phyloP scores from a whole-genome alignment of 2,797 vertebrate species.

The Rhynchotus rufescens region DNA sequence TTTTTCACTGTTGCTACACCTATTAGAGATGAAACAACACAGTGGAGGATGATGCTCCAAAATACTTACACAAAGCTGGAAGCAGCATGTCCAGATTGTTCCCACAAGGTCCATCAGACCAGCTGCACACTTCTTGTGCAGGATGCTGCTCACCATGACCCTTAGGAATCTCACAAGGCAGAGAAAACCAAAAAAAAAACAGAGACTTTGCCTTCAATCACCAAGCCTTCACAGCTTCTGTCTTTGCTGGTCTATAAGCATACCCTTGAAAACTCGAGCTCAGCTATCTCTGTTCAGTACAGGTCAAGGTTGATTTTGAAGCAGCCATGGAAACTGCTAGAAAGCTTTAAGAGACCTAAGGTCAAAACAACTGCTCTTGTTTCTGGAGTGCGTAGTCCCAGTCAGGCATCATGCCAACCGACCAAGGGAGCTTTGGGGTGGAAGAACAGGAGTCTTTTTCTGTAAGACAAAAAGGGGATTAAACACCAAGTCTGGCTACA shows the following conservation, averaged over 20 bases:
- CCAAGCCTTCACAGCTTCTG: background rate
- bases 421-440: background rate
- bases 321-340: background rate
- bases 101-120: background rate
- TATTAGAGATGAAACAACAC: rapidly evolving
- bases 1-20: background rate
- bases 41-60: background rate
- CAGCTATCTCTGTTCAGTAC: background rate
- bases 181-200: background rate
- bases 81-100: background rate
- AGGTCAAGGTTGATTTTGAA: background rate
- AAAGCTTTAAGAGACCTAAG: background rate
- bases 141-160: background rate
- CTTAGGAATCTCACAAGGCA: background rate
- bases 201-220: background rate
- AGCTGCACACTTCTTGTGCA: background rate
- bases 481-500: background rate
- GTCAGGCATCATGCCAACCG: background rate
- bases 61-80: background rate
- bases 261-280: rapidly evolving
- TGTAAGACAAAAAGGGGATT: background rate
- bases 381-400: background rate
- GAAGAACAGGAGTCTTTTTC: background rate
- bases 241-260: background rate
- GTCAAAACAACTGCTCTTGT: background rate